Base-by-base conservation (phyloP, 2,797 vertebrate genomes). In the Falco naumanni region DNA sequence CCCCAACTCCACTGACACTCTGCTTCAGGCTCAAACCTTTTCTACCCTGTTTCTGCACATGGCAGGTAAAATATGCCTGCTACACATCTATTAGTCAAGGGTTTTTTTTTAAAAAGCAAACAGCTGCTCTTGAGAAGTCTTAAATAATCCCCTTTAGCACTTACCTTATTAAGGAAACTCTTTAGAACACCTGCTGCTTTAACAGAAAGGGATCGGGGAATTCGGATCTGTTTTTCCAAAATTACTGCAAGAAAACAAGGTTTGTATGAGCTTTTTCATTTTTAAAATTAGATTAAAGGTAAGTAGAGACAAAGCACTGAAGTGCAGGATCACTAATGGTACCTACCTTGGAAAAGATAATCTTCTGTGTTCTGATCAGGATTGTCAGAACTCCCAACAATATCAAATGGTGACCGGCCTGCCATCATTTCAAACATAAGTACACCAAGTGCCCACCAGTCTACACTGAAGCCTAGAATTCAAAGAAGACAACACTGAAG, bases 381-480 rank as follows among this genome's bases (percentile, higher is more conserved):
- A 95, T 99, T 99, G 97, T 99, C 99, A 2, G 99, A 99, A 96
- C 99, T 99, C 45, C 99, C 99, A 2, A 99, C 99, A 6, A 99
- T 99, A 97, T 99, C 99, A 21, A 99, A 99, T 0, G 99, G 99
- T 14, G 99, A 99, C 81, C 99, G 98, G 53, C 99, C 99, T 0
- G 99, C 99, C 99, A 99, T 99, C 99, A 99, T 99, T 97, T 99
- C 99, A 88, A 99, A 99, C 99, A 99, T 99, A 26, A 99, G 98
- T 48, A 99, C 99, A 7, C 99, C 98, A 29, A 99, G 98, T 6
- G 99, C 99, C 99, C 99, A 99, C 99, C 99, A 99, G 98, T 99
- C 99, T 63, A 99, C 99, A 3, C 99, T 99, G 97, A 99, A 99
- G 54, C 99, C 99, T 99, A 78, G 94, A 83, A 93, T 82, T 72